phyloP scores from a whole-genome alignment of 1,140 invertebrate species.

The Bombus sylvicola region DNA sequence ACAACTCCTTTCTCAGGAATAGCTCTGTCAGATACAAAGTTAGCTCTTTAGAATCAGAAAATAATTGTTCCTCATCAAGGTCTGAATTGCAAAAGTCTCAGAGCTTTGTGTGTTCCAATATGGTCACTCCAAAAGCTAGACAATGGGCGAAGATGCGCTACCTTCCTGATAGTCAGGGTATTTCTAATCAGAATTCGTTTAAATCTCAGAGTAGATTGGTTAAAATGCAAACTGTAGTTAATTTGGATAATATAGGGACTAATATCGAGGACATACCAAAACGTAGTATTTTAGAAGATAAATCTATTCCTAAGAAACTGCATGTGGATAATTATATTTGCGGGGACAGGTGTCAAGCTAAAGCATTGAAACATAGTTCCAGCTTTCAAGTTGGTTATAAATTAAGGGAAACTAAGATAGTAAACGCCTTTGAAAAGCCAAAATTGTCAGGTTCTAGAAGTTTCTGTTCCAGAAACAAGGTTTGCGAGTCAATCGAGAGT shows the following conservation, averaged over 20 bases:
- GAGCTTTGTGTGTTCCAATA: conserved; percentile 32
- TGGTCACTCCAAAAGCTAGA: background rate
- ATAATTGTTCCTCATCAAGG: background rate
- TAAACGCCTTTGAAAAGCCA: conserved; percentile 46
- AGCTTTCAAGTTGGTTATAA: conserved; percentile 69
- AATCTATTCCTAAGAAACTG: conserved; percentile 36
- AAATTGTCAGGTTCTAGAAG: conserved; percentile 54
- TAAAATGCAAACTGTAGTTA: conserved; percentile 37
- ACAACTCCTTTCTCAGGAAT: background rate
- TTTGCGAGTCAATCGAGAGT: background rate
- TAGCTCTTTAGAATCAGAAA: background rate
- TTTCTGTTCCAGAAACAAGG: conserved; percentile 52
- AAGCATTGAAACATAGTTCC: conserved; percentile 63
- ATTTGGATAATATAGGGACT: conserved; percentile 39
- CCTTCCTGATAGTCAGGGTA: background rate
- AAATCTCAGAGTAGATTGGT: background rate
- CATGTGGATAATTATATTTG: conserved; percentile 66
- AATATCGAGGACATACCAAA: conserved; percentile 51
- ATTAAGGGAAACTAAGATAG: conserved; percentile 55
- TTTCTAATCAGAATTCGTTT: background rate
- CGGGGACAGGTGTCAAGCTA: conserved; percentile 37
- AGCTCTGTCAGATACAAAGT: background rate
- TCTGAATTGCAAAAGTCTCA: conserved; percentile 61
- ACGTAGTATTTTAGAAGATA: conserved; percentile 42
- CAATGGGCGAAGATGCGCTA: background rate